A percentile compares a stretch with the other conserved stretches of the same genome.
phyloP scores from a whole-genome alignment of 2,797 vertebrate genomes.

The Hypotaenidia philippensis region DNA sequence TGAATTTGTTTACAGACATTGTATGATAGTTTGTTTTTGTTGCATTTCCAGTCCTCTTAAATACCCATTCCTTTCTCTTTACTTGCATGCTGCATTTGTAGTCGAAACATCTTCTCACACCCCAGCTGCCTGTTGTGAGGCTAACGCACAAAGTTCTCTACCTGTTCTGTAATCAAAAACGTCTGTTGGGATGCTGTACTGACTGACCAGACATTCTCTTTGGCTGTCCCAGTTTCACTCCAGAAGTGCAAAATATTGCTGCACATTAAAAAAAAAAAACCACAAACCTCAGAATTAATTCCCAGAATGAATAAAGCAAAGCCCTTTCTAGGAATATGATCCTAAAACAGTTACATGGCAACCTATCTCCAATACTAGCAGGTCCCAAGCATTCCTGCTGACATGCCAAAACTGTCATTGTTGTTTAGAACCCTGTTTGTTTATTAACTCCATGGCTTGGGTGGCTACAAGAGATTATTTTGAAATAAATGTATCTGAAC shows the following conservation, averaged over 20 bases:
- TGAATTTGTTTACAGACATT: neutral
- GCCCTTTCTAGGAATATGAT: neutral
- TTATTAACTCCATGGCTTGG: neutral
- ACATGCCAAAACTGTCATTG: neutral
- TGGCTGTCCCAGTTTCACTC: neutral
- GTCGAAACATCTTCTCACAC: neutral
- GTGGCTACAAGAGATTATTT: neutral
- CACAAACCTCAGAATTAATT: neutral
- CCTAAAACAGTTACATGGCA: neutral
- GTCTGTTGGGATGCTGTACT: neutral
- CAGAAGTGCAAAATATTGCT: neutral
- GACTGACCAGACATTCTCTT: neutral
- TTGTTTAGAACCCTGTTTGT: neutral
- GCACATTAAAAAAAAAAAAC: no score
- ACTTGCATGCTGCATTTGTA: neutral
- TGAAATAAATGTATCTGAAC: neutral
- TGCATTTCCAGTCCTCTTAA: neutral
- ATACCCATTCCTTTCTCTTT: neutral
- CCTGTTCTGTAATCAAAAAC: neutral
- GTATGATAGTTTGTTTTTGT: neutral
- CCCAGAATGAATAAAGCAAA: neutral
- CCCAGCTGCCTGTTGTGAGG: neutral
- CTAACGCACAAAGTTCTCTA: neutral
- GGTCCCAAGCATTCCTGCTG: neutral
- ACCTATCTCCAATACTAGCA: neutral